These are phyloP conservation scores for Pipistrellus nathusii DNA, from an alignment of 2,797 vertebrate genomes.

Conservation along the genomic window DNA sequence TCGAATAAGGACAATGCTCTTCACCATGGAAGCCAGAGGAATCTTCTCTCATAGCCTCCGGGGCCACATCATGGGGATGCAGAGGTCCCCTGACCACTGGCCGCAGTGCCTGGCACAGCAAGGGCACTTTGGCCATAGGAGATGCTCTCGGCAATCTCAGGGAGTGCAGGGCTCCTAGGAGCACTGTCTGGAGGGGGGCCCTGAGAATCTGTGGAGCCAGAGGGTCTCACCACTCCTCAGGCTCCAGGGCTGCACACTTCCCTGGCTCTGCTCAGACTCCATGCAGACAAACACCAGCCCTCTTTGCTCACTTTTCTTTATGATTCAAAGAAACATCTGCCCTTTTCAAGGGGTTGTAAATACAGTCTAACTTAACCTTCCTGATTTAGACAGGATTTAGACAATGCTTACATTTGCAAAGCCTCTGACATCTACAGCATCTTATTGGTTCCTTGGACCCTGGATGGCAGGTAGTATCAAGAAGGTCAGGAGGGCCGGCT, in stretches of 20 bases:
- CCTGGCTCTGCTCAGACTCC: background rate
- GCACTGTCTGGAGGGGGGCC: too few species aligned
- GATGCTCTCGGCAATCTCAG: background rate
- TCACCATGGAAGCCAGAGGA: background rate
- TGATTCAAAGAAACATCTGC: background rate
- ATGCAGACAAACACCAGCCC: background rate
- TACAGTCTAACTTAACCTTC: background rate
- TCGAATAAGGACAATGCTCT: background rate
- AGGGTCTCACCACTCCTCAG: background rate
- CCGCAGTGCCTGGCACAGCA: background rate
- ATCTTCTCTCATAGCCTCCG: background rate
- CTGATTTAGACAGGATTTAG: background rate
- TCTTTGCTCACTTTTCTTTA: background rate
- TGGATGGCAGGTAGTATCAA: background rate
- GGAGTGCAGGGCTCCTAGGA: background rate
- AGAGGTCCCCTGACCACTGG: fast-evolving
- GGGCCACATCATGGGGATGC: too few species aligned
- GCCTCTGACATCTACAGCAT: background rate
- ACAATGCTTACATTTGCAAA: background rate
- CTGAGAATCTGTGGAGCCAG: background rate
- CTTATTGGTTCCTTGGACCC: background rate
- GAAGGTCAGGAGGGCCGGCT: too few species aligned
- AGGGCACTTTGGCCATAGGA: background rate
- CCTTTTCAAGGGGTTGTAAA: background rate
- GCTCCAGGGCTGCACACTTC: background rate